Percentiles rank a stretch among this genome's conserved stretches.
Evolutionary conservation across 1,140 invertebrate species (phyloP).

Genomic region (Drosophila parvula): DNA sequence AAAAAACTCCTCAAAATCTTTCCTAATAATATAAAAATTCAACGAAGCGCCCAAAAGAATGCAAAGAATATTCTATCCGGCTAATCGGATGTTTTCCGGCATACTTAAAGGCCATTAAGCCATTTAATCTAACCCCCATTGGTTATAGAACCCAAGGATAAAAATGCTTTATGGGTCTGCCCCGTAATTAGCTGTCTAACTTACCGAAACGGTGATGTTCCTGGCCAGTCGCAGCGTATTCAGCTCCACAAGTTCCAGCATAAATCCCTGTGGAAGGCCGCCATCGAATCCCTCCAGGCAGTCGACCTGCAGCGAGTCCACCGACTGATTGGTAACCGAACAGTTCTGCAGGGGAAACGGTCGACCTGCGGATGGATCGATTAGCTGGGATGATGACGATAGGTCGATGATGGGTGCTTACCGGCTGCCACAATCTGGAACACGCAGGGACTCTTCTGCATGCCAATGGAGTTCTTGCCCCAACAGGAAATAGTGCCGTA

Average conservation of each 20-base stretch:
- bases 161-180: slow-evolving; percentile 7
- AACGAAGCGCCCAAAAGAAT: slow-evolving; percentile 14
- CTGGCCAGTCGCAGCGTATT: slow-evolving; percentile 85
- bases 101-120: slow-evolving; percentile 25
- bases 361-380: slow-evolving; percentile 86
- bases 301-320: slow-evolving; percentile 91
- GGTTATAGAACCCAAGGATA: slow-evolving; percentile 18
- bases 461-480: slow-evolving; percentile 92
- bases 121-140: slow-evolving; percentile 21
- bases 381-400: slow-evolving; percentile 7
- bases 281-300: slow-evolving; percentile 94
- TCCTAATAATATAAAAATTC: not conserved
- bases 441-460: slow-evolving; percentile 92
- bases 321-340: slow-evolving; percentile 93
- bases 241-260: slow-evolving; percentile 90
- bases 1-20: not conserved
- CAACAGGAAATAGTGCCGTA: slow-evolving; percentile 94
- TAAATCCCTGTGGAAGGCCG: slow-evolving; percentile 91
- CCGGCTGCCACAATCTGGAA: slow-evolving; percentile 91
- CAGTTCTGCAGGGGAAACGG: slow-evolving; percentile 95
- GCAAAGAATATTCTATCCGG: not conserved
- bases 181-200: slow-evolving; percentile 34
- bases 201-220: slow-evolving; percentile 79
- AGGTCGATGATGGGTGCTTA: slow-evolving; percentile 73
- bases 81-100: not conserved